Evolutionary conservation across 2,113 vertebrate species (phyloP), one percentile per base, ranked within the genome.

Genomic region (Tetraodon nigroviridis): DNA sequence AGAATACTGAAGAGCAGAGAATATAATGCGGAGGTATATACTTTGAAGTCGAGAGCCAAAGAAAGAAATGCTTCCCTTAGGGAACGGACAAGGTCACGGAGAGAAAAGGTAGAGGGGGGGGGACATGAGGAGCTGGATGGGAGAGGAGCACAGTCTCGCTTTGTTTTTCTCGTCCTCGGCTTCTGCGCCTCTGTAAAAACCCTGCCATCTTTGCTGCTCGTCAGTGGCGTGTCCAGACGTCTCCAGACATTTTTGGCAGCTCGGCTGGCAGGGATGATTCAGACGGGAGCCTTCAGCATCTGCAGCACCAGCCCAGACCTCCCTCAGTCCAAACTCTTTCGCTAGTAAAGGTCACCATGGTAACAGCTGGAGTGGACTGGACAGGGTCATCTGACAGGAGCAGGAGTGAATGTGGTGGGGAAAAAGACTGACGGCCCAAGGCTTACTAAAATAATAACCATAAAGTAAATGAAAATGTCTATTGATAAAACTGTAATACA

Each of bases 31-130:
- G 67, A 62, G 63, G 60, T 15, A 6, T 22, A 20, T 29, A 51
- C 81, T 87, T 87, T 83, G 72, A 86, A 79, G 81, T 70, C 68
- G 22, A 1, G 49, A 68, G 71, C 47, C 0, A 11, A 75, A 73
- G 57, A 62, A 59, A 79, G 64, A 71, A 40, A 49, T 24, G 55
- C 55, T 63, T 78, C 71, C 61, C 67, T 14, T 18, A 50, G 56
- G 58, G 32, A 71, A 58, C 63, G 51, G 48, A 74, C 48, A 55
- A 67, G 50, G 52, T 32, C 56, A 21, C 29, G 60, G 67, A 74
- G 61, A 63, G 51, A 45, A 40, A 67, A 75, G 53, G 19, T 61
- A 58, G 67, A 56, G 64, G 67, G 58, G 64, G 60, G 80, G 68
- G 80, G 78, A 84, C 75, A 69, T 7, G 42, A 67, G 37, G 52